Conservation (phyloP, 2,797 vertebrate species). For the Aphelocoma californica region DNA sequence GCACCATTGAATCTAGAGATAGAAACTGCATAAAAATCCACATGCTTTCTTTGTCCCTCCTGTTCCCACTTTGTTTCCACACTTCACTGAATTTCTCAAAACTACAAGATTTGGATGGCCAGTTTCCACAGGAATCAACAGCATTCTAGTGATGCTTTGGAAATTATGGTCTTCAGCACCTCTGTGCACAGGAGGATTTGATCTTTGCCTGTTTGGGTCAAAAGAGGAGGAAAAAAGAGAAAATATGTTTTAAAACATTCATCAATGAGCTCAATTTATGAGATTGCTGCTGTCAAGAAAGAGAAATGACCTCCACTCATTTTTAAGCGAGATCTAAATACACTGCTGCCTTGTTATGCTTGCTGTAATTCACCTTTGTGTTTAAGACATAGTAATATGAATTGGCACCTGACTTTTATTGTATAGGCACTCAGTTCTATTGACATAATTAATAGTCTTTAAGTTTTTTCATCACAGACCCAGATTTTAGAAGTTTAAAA, state of each 20-base stretch:
- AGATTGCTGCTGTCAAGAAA: background rate
- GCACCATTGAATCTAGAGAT: background rate
- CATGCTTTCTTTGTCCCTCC: background rate
- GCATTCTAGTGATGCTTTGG: background rate
- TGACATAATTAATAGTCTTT: constrained; percentile 5
- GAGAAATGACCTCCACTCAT: background rate
- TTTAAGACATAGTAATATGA: background rate
- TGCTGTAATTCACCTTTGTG: background rate
- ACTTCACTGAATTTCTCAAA: background rate
- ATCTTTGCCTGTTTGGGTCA: background rate
- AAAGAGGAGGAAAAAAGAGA: background rate
- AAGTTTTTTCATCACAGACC: constrained; percentile 28
- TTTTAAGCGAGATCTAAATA: constrained; percentile 8
- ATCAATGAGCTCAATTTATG: background rate
- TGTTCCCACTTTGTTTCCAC: background rate
- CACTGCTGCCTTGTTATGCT: background rate
- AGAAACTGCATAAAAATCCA: background rate
- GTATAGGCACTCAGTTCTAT: background rate
- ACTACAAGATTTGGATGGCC: background rate
- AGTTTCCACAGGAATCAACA: background rate
- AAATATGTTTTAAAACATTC: background rate
- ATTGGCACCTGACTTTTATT: background rate
- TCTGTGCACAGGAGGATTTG: background rate
- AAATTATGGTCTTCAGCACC: background rate
- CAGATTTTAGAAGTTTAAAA: constrained; percentile 14